Percentiles rank a stretch among this genome's conserved stretches.
These are phyloP conservation scores for Recurvirostra avosetta DNA, from an alignment of 2,113 vertebrate species.

Conservation along the genomic window DNA sequence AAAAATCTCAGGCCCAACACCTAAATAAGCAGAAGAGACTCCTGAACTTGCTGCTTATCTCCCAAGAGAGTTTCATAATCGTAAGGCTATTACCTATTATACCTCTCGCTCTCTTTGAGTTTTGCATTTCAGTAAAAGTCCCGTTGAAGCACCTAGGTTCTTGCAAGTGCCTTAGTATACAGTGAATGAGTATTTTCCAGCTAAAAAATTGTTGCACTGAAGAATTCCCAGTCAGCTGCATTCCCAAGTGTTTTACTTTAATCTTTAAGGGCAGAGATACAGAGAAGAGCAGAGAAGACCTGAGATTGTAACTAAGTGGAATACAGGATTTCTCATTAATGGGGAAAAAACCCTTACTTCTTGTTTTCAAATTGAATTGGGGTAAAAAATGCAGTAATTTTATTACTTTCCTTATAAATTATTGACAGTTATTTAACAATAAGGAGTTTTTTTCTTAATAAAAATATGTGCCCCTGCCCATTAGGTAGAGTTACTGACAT, in stretches of 20 bases:
- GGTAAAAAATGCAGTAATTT: background rate
- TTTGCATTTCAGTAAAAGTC: background rate
- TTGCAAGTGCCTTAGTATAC: background rate
- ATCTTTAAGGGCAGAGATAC: background rate
- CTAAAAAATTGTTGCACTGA: background rate
- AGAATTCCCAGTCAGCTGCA: background rate
- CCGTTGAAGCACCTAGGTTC: background rate
- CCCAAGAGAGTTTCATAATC: background rate
- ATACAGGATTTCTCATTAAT: background rate
- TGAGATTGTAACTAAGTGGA: background rate
- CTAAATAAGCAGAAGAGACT: background rate
- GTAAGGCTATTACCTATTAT: background rate
- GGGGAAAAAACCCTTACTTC: background rate
- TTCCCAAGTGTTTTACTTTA: background rate
- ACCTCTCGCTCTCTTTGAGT: background rate
- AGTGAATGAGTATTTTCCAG: background rate
- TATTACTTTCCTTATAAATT: background rate
- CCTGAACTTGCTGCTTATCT: background rate
- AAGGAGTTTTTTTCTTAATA: background rate
- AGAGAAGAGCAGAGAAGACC: background rate
- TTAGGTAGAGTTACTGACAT: background rate
- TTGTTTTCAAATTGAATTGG: background rate
- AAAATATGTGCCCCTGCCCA: background rate
- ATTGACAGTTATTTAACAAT: background rate
- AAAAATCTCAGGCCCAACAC: background rate